phyloP scores from a whole-genome alignment of 2,888 invertebrate genomes.

The Zhengitettix transpicula region DNA sequence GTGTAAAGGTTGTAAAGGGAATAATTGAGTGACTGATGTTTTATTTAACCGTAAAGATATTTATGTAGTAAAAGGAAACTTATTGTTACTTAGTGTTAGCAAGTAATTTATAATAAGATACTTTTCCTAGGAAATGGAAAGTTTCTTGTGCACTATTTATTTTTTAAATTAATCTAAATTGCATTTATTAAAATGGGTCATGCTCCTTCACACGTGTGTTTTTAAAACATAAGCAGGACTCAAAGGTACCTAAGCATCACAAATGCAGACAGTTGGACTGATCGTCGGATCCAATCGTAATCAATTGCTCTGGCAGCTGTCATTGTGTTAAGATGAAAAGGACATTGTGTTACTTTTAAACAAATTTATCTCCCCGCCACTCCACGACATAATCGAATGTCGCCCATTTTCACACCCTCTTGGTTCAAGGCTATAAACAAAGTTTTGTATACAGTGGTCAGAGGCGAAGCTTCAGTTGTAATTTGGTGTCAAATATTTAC shows the following conservation, averaged over 20 bases:
- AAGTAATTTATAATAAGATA: slow-evolving; percentile 11
- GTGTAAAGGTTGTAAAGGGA: slow-evolving; percentile 13
- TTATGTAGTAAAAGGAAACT: slow-evolving; percentile 10
- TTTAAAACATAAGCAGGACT: slow-evolving; percentile 6
- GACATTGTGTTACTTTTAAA: slow-evolving; percentile 4
- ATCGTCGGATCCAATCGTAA: background rate
- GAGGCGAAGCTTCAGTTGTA: slow-evolving; percentile 14
- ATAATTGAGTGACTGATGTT: slow-evolving; percentile 12
- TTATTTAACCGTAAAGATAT: slow-evolving; percentile 12
- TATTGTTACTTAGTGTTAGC: slow-evolving; percentile 13
- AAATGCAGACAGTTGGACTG: slow-evolving; percentile 1
- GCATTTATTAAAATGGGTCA: slow-evolving; percentile 10
- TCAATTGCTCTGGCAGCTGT: slow-evolving; percentile 4
- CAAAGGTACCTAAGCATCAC: slow-evolving; percentile 8
- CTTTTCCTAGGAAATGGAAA: slow-evolving; percentile 9
- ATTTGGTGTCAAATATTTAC: slow-evolving; percentile 15
- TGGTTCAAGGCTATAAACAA: slow-evolving; percentile 14
- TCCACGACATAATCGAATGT: background rate
- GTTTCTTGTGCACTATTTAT: slow-evolving; percentile 13
- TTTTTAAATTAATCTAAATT: slow-evolving; percentile 11
- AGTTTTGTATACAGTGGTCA: slow-evolving; percentile 15
- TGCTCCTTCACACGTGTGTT: slow-evolving; percentile 6
- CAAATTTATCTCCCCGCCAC: background rate
- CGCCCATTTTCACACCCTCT: slow-evolving; percentile 8
- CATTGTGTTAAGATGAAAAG: slow-evolving; percentile 1